These are phyloP conservation scores for Pampus argenteus DNA, from an alignment of 2,797 vertebrate species.

Conservation along the genomic window DNA sequence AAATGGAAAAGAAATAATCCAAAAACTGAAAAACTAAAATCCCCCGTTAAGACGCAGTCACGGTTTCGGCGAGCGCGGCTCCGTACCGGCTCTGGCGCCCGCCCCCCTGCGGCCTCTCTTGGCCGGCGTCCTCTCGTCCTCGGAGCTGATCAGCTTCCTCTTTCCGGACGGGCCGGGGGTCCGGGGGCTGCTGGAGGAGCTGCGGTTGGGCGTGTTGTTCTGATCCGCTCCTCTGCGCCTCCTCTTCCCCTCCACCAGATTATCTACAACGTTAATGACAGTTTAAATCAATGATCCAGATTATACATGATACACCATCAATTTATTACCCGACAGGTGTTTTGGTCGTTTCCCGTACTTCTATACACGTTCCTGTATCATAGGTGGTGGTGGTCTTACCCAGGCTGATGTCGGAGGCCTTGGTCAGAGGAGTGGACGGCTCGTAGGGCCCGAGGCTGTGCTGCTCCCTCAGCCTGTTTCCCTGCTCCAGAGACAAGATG, in stretches of 20 bases:
- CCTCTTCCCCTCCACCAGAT: conserved; percentile 97
- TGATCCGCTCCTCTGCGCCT: conserved; percentile 85
- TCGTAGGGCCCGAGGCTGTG: conserved; percentile 94
- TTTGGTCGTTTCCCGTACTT: too few relatives aligned
- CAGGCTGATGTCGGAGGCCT: conserved; percentile 97
- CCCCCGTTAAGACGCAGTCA: background rate
- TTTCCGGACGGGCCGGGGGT: conserved; percentile 86
- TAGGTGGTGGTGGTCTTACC: conserved; percentile 84
- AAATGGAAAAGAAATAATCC: background rate
- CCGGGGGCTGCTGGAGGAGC: conserved; percentile 85
- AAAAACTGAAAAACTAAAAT: background rate
- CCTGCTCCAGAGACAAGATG: conserved; percentile 96
- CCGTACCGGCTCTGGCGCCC: conserved; percentile 86
- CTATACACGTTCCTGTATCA: too few relatives aligned
- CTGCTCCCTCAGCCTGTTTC: conserved; percentile 93
- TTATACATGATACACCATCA: too few relatives aligned
- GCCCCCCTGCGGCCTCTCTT: conserved; percentile 92
- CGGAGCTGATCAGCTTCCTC: conserved; percentile 88
- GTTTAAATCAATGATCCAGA: too few relatives aligned
- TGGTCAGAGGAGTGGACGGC: conserved; percentile 88
- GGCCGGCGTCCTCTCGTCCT: conserved; percentile 86
- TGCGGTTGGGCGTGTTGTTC: conserved; percentile 61
- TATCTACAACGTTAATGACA: conserved; percentile 81
- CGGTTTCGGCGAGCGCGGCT: conserved; percentile 24
- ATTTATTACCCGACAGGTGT: too few relatives aligned